Evolutionary conservation across 2,888 invertebrate genomes (phyloP).

Genomic region (Automeris io): DNA sequence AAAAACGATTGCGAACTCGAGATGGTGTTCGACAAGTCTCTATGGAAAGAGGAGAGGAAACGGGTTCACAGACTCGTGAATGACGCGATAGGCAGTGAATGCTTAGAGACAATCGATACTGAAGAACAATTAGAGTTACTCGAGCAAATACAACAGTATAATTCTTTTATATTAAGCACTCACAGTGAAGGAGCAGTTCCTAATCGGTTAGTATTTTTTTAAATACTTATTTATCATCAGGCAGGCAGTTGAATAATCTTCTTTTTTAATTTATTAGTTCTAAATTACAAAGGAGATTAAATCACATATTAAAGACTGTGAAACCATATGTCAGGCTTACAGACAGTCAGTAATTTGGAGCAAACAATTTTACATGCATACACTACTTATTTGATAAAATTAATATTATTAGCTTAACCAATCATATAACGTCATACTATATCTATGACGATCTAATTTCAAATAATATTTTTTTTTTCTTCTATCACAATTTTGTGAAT

Average conservation of each 20-base stretch:
- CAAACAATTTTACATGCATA: too few relatives aligned
- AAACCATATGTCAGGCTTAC: too few relatives aligned
- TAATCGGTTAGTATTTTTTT: conserved; percentile 27
- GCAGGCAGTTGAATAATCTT: too few relatives aligned
- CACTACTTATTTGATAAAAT: too few relatives aligned
- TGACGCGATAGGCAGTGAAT: conserved; percentile 16
- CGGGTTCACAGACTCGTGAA: conserved; percentile 28
- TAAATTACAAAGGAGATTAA: too few relatives aligned
- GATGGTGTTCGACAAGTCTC: conserved; percentile 30
- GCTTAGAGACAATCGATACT: conserved; percentile 14
- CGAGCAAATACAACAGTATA: conserved; percentile 27
- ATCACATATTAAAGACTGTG: too few relatives aligned
- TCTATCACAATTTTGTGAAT: too few relatives aligned
- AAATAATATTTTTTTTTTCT: too few relatives aligned
- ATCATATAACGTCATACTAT: too few relatives aligned
- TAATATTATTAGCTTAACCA: too few relatives aligned
- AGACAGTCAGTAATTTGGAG: too few relatives aligned
- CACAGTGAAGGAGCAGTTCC: conserved; percentile 28
- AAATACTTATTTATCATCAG: neutral
- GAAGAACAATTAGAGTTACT: conserved; percentile 24
- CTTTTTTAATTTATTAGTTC: neutral
- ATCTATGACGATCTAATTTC: too few relatives aligned
- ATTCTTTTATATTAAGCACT: conserved; percentile 31
- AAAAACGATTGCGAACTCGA: conserved; percentile 36
- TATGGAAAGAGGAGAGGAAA: conserved; percentile 30